Evolutionary conservation across 2,113 vertebrate species (phyloP), one percentile per base, ranked within the genome.

Genomic region (Semnornis frantzii): DNA sequence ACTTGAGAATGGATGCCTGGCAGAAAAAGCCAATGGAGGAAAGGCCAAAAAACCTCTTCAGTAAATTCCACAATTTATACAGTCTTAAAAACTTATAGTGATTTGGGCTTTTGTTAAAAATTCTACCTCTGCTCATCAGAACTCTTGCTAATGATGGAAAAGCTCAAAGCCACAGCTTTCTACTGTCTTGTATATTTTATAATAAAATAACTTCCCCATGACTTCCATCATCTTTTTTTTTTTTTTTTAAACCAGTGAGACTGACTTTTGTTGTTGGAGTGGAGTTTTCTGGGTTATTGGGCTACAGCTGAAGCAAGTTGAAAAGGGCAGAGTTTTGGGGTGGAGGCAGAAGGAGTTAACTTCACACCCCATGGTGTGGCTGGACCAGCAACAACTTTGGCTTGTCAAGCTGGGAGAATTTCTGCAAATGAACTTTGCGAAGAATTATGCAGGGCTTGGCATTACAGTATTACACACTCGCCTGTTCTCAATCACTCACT

Each of bases 401-500:
- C 89, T 96, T 91, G 93, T 96, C 95, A 85, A 96, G 91, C 87
- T 86, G 80, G 95, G 96, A 91, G 94, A 95, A 97, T 97, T 93
- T 85, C 95, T 97, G 96, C 96, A 98, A 97, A 97, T 97, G 98
- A 98, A 98, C 96, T 98, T 97, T 95, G 94, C 92, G 92, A 82
- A 97, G 98, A 98, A 96, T 97, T 97, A 97, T 96, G 97, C 95
- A 70, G 74, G 96, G 93, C 91, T 97, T 97, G 97, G 97, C 97
- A 96, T 97, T 97, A 89, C 94, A 87, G 97, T 90, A 81, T 97
- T 98, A 94, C 97, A 81, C 95, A 87, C 95, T 93, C 20, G 96
- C 97, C 97, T 97, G 97, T 97, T 97, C 97, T 97, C 97, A 97
- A 98, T 98, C 98, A 98, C 97, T 98, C 98, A 98, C 96, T 96